A percentile compares a stretch with the other conserved stretches of the same genome.
Conservation (phyloP, 2,797 vertebrate species). For the Gymnodraco acuticeps region DNA sequence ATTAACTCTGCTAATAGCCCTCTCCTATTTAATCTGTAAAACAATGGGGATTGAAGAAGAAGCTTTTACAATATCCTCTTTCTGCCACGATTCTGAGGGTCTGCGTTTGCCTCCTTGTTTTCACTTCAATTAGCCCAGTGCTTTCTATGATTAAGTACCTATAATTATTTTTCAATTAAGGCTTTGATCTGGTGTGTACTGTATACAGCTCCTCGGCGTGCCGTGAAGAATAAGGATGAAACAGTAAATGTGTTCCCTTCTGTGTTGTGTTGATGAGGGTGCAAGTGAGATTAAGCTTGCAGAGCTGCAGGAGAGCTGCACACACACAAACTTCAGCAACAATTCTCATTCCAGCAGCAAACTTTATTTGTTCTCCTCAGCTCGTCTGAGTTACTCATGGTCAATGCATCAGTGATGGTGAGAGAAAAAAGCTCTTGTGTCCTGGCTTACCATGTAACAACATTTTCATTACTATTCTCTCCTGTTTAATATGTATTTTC, state of each 20-base stretch:
- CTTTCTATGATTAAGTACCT: slow-evolving; percentile 99
- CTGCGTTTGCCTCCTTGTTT: slow-evolving; percentile 94
- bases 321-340: slow-evolving; percentile 60
- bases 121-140: slow-evolving; percentile 98
- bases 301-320: slow-evolving; percentile 61
- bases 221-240: slow-evolving; percentile 84
- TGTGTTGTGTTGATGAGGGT: slow-evolving; percentile 82
- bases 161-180: slow-evolving; percentile 99
- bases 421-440: neutral
- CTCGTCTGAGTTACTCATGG: neutral
- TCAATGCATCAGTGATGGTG: neutral
- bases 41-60: slow-evolving; percentile 99
- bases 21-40: slow-evolving; percentile 99
- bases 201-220: slow-evolving; percentile 85
- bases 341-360: slow-evolving; percentile 9
- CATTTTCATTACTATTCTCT: neutral
- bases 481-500: neutral
- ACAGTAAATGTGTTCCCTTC: slow-evolving; percentile 86
- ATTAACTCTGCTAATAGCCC: slow-evolving; percentile 99
- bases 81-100: slow-evolving; percentile 94
- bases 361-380: slow-evolving; percentile 11
- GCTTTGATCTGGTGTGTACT: slow-evolving; percentile 95
- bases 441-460: neutral
- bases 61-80: slow-evolving; percentile 98
- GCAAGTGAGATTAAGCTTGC: slow-evolving; percentile 78